These are phyloP conservation scores for Lutjanus argentimaculatus DNA, from an alignment of 2,797 vertebrate genomes.

Conservation along the genomic window DNA sequence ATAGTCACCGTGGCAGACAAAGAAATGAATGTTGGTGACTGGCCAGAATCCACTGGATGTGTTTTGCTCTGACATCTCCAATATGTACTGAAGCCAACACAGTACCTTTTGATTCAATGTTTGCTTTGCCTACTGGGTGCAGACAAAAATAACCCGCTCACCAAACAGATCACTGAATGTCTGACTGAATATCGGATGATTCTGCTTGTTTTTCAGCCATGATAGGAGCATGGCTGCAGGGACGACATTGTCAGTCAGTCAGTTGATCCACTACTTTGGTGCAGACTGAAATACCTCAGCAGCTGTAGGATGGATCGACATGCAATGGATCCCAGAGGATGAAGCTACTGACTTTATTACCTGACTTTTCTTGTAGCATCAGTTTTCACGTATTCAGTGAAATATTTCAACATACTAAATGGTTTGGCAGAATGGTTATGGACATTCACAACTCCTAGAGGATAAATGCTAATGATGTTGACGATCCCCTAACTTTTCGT, in stretches of 20 bases:
- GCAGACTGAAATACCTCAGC: background rate
- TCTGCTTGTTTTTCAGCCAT: background rate
- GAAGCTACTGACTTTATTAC: background rate
- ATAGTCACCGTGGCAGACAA: background rate
- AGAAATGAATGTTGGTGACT: background rate
- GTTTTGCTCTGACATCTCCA: conserved; percentile 20
- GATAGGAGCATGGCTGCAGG: background rate
- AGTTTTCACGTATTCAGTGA: too few relatives aligned
- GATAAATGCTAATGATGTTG: background rate
- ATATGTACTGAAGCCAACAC: background rate
- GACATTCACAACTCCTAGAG: background rate
- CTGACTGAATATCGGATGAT: conserved; percentile 25
- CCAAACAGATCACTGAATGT: conserved; percentile 16
- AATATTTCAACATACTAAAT: too few relatives aligned
- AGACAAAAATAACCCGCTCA: conserved; percentile 26
- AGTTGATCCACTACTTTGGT: background rate
- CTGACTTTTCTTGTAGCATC: background rate
- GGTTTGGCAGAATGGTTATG: too few relatives aligned
- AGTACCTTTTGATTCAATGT: conserved; percentile 13
- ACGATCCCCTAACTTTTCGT: too few relatives aligned
- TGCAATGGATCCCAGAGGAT: conserved; percentile 5
- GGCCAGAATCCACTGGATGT: conserved; percentile 5
- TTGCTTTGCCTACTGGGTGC: conserved; percentile 25
- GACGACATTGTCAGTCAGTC: background rate
- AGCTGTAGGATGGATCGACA: background rate